Percentiles rank a stretch among this genome's conserved stretches.
Evolutionary conservation across 2,113 vertebrate genomes (phyloP).

Genomic region (Tauraco erythrolophus): DNA sequence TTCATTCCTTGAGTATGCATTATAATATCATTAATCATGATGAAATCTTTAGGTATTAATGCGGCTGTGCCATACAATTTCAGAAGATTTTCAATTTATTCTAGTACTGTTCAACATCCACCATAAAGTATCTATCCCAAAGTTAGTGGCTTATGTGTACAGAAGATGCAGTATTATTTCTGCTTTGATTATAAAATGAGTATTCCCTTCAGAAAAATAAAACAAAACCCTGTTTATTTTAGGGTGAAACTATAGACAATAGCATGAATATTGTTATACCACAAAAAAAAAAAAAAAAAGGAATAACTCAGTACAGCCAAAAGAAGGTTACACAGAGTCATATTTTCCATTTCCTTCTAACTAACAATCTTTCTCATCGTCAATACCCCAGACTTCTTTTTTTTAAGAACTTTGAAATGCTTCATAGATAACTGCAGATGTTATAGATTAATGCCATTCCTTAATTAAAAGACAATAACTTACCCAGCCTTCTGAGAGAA

Average conservation of each 20-base stretch:
- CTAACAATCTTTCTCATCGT: background rate
- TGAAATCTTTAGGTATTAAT: constrained; percentile 7
- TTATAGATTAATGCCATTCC: background rate
- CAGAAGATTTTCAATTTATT: background rate
- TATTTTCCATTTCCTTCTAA: background rate
- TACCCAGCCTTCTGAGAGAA: background rate
- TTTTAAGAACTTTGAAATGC: background rate
- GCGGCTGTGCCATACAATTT: background rate
- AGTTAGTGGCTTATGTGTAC: background rate
- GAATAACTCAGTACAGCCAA: background rate
- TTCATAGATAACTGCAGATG: background rate
- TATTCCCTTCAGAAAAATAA: background rate
- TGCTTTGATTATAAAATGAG: background rate
- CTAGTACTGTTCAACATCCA: background rate
- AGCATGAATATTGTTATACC: background rate
- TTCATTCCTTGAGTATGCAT: background rate
- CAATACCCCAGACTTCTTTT: background rate
- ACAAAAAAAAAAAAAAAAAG: background rate
- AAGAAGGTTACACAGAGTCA: background rate
- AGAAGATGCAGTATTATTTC: background rate
- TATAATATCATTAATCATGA: background rate
- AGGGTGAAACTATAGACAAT: background rate
- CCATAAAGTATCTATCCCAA: background rate
- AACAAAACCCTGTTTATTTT: background rate
- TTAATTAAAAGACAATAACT: background rate